Conservation (phyloP, 2,797 vertebrate species). For the Chaetodon trifasciatus region DNA sequence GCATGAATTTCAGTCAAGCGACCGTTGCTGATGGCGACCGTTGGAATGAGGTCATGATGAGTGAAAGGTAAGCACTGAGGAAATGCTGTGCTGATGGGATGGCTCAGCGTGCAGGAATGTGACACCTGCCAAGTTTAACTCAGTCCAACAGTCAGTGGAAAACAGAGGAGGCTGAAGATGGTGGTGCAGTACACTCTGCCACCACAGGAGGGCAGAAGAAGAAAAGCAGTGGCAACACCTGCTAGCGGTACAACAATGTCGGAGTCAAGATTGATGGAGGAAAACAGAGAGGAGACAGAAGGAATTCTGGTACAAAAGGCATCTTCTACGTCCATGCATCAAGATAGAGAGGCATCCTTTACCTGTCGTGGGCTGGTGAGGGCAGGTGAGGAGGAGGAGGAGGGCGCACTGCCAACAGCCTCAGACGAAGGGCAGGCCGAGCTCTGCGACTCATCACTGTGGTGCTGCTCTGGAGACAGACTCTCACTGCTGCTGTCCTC, state of each 20-base stretch:
- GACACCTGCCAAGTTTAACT: constrained; percentile 62
- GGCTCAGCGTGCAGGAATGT: constrained; percentile 62
- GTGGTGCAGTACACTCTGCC: constrained; percentile 44
- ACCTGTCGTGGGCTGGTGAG: constrained; percentile 86
- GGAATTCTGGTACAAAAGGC: background rate
- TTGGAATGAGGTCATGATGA: constrained; percentile 43
- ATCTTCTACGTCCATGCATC: too few relatives aligned
- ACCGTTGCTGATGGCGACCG: constrained; percentile 18
- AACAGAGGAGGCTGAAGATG: constrained; percentile 42
- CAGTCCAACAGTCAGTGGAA: constrained; percentile 65
- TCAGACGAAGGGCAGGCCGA: constrained; percentile 84
- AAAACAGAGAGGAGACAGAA: background rate
- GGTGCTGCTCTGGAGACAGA: constrained; percentile 92
- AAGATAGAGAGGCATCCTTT: background rate
- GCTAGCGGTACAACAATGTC: background rate
- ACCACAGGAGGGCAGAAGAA: constrained; percentile 67
- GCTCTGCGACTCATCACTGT: constrained; percentile 90
- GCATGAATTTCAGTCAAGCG: constrained; percentile 20
- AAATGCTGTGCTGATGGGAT: constrained; percentile 67
- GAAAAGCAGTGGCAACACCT: constrained; percentile 2
- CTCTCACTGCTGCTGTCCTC: constrained; percentile 97
- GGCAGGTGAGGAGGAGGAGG: constrained; percentile 79
- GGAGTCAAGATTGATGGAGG: background rate
- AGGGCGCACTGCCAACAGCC: constrained; percentile 79
- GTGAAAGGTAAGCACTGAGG: constrained; percentile 45